Evolutionary conservation across 2,888 invertebrate genomes (phyloP), one percentile per base, ranked within the genome.

Genomic region (Schizaphis graminum): DNA sequence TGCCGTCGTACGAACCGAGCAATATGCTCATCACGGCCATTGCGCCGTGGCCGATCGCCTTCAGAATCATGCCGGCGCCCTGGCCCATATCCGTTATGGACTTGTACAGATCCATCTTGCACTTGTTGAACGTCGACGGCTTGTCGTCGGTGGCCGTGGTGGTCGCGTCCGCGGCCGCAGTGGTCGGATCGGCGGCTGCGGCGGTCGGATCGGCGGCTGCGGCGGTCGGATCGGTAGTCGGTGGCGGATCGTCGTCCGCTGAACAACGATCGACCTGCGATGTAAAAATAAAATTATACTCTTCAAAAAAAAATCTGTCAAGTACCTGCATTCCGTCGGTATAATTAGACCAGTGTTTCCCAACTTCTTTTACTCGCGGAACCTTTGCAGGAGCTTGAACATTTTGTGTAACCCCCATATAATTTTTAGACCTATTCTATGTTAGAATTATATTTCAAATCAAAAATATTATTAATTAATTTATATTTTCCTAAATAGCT

Each of bases 131-230:
- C 21, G 3, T 35, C 35, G 77, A 77, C 35, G 35, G 8, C 0
- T 21, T 35, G 21, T 8, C 21, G 8, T 77, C 21, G 1, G 35
- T 0, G 8, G 2, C 0, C 35, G 35, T 13, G 77, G 21, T 16
- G 67, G 10, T 67, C n/a, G n/a, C 35, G 35, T 7, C 67, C 3
- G n/a, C 16, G 67, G n/a, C 4, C 53, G 53, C 5, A 4, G 16
- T 5, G 67, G 67, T 21, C 0, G 77, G 2, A 10, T 77, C 35
- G 7, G 35, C 2, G n/a, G 11, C 1, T 0, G n/a, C 0, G 13
- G 4, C 1, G 16, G 67, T 2, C 2, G n/a, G 0, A 3, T 0
- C 16, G 16, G 67, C 0, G n/a, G 16, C 2, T 2, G 4, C 16
- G 67, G n/a, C n/a, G 61, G 61, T 10, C 57, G 10, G 10, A 11